phyloP scores from a whole-genome alignment of 1,140 invertebrate species.

The Anastrepha obliqua region DNA sequence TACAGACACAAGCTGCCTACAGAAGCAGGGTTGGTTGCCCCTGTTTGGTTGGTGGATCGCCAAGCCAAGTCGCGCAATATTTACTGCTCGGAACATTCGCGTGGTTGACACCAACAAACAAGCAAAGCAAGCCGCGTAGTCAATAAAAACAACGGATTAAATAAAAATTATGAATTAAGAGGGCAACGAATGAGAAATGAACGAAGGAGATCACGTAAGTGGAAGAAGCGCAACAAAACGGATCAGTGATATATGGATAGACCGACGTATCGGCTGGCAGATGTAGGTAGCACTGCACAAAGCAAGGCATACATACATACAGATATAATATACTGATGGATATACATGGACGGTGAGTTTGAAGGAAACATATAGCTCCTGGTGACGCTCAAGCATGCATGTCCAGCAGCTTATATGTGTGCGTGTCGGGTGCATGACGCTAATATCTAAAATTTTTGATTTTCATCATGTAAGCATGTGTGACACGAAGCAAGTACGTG shows the following conservation, averaged over 20 bases:
- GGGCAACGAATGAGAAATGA: background rate
- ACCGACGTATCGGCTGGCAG: background rate
- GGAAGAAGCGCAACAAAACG: background rate
- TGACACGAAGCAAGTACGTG: too few relatives aligned
- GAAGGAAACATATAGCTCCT: too few relatives aligned
- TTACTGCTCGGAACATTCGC: background rate
- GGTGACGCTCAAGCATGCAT: too few relatives aligned
- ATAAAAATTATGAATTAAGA: conserved; percentile 40
- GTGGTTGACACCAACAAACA: background rate
- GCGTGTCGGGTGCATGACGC: too few relatives aligned
- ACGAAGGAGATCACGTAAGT: background rate
- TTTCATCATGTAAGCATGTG: too few relatives aligned
- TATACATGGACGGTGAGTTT: background rate
- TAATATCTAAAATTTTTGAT: too few relatives aligned
- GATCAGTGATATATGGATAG: background rate
- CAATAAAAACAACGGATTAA: conserved; percentile 8
- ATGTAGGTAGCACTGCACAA: background rate
- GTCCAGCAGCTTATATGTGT: too few relatives aligned
- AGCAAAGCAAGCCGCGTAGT: background rate
- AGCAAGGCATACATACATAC: background rate
- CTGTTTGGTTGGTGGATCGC: too few relatives aligned
- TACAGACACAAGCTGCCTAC: background rate
- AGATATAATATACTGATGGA: background rate
- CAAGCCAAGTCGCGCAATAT: background rate
- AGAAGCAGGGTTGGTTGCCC: background rate